phyloP scores from a whole-genome alignment of 2,113 vertebrate species.

The Alosa alosa region DNA sequence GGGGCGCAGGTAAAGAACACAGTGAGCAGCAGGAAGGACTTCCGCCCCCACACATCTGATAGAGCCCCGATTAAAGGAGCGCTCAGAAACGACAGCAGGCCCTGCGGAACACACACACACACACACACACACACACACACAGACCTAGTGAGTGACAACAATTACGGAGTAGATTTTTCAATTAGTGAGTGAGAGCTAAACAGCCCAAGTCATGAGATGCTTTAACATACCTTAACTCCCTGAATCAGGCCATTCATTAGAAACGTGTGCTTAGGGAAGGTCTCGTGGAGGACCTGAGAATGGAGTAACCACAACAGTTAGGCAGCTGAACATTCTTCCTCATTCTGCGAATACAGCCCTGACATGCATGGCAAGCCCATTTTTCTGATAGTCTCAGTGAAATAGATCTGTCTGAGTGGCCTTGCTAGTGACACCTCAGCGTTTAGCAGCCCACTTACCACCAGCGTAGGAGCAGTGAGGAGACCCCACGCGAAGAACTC shows the following conservation, averaged over 20 bases:
- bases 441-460: constrained; percentile 65
- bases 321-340: background rate
- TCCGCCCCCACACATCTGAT: constrained; percentile 87
- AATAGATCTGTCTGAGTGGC: too few relatives aligned
- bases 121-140: background rate
- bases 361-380: too few relatives aligned
- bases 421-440: too few relatives aligned
- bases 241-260: constrained; percentile 87
- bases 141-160: background rate
- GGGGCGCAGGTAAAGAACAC: constrained; percentile 89
- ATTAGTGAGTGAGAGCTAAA: too few relatives aligned
- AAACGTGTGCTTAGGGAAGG: constrained; percentile 87
- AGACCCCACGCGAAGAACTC: constrained; percentile 91
- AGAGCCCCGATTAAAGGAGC: constrained; percentile 86
- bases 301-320: background rate
- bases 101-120: constrained; percentile 58
- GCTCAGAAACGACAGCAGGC: constrained; percentile 83
- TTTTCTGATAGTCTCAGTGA: too few relatives aligned
- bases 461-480: constrained; percentile 82
- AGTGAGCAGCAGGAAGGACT: constrained; percentile 86
- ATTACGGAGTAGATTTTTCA: background rate
- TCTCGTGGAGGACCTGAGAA: constrained; percentile 81
- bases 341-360: background rate
- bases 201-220: background rate
- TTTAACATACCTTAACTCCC: constrained; percentile 78